Evolutionary conservation across 1,140 invertebrate species (phyloP), one percentile per base, ranked within the genome.

Genomic region (Anagrus nilaparvatae): DNA sequence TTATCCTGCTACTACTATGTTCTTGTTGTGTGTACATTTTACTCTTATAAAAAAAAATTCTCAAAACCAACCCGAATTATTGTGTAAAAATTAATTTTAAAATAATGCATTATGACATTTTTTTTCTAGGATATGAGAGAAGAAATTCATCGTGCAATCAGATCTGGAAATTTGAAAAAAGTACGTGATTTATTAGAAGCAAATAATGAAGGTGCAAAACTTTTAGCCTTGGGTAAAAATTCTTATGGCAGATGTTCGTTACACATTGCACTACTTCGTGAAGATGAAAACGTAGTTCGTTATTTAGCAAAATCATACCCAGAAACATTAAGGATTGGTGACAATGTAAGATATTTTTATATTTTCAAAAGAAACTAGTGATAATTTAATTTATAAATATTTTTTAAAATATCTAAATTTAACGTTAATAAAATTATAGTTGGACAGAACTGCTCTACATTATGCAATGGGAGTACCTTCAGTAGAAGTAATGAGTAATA

Each of bases 391-490:
- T 32, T 32, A 9, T 32, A 16, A 19, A 33, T 19, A 4, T 32
- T 17, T 32, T 17, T 32, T 32, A 14, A 5, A 30, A 30, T 30
- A 30, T 30, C 14, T 30, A 19, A 16, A 21, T 12, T 39, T 31
- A n/a, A 31, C 20, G 33, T 36, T 35, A 47, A 48, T 43, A 1
- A 25, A 18, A 58, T 71, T 60, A 31, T 60, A 92, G 87, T 59
- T 93, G 65, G 84, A 89, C 55, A 75, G 87, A 53, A 88, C 84
- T 2, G 77, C 86, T 5, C 66, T 92, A 20, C 88, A 92, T 61
- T 92, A 91, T 59, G 86, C 88, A 0, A 88, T 92, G 87, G 88
- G 84, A 10, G 76, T 87, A 3, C 82, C 84, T 31, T 78, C 83
- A 40, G 82, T 90, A 27, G 87, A 91, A 64, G 72, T 74, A 3